Base-by-base conservation (phyloP, 2,797 vertebrate genomes). In the Megaceryle alcyon region DNA sequence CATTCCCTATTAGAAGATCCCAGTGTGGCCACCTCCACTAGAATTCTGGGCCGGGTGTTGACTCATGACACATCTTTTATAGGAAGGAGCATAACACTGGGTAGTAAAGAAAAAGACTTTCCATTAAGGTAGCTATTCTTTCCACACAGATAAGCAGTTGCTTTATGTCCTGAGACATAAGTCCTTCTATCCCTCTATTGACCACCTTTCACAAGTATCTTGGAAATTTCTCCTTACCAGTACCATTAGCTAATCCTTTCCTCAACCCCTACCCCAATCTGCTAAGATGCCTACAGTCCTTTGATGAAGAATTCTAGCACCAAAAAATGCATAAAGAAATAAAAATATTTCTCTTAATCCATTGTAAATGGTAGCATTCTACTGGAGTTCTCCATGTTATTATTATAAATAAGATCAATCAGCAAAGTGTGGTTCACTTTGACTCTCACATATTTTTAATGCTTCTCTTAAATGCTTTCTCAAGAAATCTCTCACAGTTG, bases 261-360 rank as follows among this genome's bases (percentile, higher is more conserved):
- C 13, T 8, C 0, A 0, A 35, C 13, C 6, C 2, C 9, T 0
- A 4, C 2, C 4, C 6, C 11, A 59, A 21, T 39, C 25, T 81
- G 23, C 14, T 59, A 37, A 88, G 25, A 21, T 7, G 76, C 9
- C 18, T 57, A 19, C 33, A 15, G 23, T 18, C 17, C 13, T 94
- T 73, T 69, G 41, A 81, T 19, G 72, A 80, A 75, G 19, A 63
- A n/a, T 60, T 63, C 39, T 31, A 59, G 20, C 49, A 77, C 10
- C 73, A 41, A 84, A 54, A 59, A 46, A 41, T 19, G 23, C 17
- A 44, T 63, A 64, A 59, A 43, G 37, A 63, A 71, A 51, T 15
- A 43, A 71, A 84, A 81, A 43, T 22, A 26, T 69, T 86, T 90
- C 4, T 81, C 15, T 72, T 68, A 39, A 13, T 65, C 48, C 5